Base-by-base conservation (phyloP, 2,888 invertebrate genomes). In the Ophioninae sp. region DNA sequence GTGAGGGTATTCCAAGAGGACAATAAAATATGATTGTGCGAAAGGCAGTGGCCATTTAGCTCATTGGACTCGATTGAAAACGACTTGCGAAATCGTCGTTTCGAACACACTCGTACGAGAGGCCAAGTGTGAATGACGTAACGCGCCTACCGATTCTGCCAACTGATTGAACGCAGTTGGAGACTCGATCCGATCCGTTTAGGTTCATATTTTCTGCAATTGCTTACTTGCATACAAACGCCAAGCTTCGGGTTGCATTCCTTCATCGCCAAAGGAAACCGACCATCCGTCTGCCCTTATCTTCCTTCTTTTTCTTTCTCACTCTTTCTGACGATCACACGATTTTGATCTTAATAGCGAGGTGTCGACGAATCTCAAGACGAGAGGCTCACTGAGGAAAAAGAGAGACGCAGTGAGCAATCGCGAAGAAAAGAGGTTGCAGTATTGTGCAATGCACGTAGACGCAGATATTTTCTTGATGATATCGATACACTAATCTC, bases 1-100 rank as follows among this genome's bases (percentile, higher is more conserved):
- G 65, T 20, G 59, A 22, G 30, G 30, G 17, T 41, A 59, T 63
- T 44, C 74, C 61, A 22, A 65, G 67, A 68, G 37, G 67, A 76
- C 59, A 76, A 76, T 76, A 75, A 74, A 72, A 72, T 64, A 71
- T 51, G 51, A 20, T 65, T 59, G 67, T 59, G 37, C 64, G 61
- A 59, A 65, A 77, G 44, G 20, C 81, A 67, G 74, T 63, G 73
- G 80, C 79, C 73, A 80, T 83, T 83, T 61, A 67, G 83, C 64
- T 83, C 73, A 87, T 87, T 85, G 86, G 82, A 80, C 82, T 76
- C 88, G 88, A 90, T 90, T 90, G 89, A 89, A 90, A 88, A 88
- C 86, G 87, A 86, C 86, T 88, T 89, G 88, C 87, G 87, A 90
- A 89, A 90, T 87, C 84, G 86, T 76, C 58, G n/a, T 68, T 85